Evolutionary conservation across 2,888 invertebrate genomes (phyloP), one percentile per base, ranked within the genome.

Genomic region (Eupithecia pulchellata): DNA sequence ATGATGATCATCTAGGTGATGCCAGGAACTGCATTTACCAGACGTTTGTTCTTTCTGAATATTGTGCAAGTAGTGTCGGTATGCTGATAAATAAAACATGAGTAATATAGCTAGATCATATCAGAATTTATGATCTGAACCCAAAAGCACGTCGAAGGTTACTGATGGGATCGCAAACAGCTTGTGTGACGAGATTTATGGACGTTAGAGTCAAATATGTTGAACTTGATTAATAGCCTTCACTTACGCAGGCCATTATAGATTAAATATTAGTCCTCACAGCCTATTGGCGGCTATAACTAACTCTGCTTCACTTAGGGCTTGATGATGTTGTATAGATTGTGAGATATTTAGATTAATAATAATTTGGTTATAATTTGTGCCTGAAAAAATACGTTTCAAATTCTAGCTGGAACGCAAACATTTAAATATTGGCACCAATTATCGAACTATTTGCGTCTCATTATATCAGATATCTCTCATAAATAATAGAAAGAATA

Each of bases 41-140:
- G 20, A 47, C n/a, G n/a, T 20, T 17, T 17, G 39, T n/a, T 42
- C 4, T 11, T 20, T 20, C 47, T 47, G 20, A 20, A 20, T 47
- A 20, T 47, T 47, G 20, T 29, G 13, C 27, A 57, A 30, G 17
- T 30, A n/a, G 8, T 30, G 57, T 17, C 57, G 57, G n/a, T 30
- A 20, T 30, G 30, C 32, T n/a, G 11, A 58, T 32, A 58, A 58
- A 58, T 58, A 32, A 30, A 32, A 60, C 58, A 32, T 60, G 58
- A 60, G 1, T 17, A 20, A 32, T 32, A 60, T n/a, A 20, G 32
- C n/a, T n/a, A 32, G 58, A 60, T 60, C 32, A 11, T 32, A 60
- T 60, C 58, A 60, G 3, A 30, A 60, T 60, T 60, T 32, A 60
- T 32, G 58, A 60, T 60, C 58, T 60, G n/a, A 32, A 60, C 58